Percentiles rank a stretch among this genome's conserved stretches.
These are phyloP conservation scores for Saimiri boliviensis DNA, from an alignment of 2,113 vertebrate genomes.

Conservation along the genomic window DNA sequence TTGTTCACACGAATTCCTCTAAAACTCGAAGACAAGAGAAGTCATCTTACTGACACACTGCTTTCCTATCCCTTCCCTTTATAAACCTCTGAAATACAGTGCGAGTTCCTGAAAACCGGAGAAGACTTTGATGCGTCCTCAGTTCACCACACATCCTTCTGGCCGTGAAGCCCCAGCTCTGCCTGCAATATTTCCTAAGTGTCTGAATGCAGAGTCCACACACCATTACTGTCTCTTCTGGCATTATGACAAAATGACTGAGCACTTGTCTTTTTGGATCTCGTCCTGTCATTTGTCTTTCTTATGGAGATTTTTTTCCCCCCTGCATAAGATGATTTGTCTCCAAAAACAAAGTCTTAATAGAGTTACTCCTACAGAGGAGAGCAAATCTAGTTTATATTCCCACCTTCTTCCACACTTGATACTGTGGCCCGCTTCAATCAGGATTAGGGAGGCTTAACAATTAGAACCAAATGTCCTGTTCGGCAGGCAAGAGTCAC, in stretches of 20 bases:
- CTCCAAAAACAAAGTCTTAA: slow-evolving; percentile 19
- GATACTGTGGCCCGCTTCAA: background rate
- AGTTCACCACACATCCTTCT: background rate
- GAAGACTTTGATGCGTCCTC: fast-evolving
- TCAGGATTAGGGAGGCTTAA: background rate
- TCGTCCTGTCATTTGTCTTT: slow-evolving; percentile 38
- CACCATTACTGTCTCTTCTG: background rate
- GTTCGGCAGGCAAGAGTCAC: background rate
- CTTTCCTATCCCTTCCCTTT: background rate
- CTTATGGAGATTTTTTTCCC: background rate
- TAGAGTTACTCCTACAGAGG: slow-evolving; percentile 24
- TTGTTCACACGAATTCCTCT: background rate
- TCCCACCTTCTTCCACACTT: background rate
- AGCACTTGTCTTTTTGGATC: slow-evolving; percentile 44
- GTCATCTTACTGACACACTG: background rate
- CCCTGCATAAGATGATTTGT: slow-evolving; percentile 34
- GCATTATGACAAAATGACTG: slow-evolving; percentile 44
- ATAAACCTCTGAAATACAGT: background rate
- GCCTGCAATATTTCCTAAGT: fast-evolving
- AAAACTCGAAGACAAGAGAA: background rate
- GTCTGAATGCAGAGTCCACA: fast-evolving
- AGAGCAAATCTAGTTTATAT: background rate
- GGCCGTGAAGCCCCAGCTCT: background rate
- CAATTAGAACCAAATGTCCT: background rate
- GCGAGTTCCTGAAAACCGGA: background rate